phyloP scores from a whole-genome alignment of 1,140 invertebrate genomes.

The Charaxes varanes region DNA sequence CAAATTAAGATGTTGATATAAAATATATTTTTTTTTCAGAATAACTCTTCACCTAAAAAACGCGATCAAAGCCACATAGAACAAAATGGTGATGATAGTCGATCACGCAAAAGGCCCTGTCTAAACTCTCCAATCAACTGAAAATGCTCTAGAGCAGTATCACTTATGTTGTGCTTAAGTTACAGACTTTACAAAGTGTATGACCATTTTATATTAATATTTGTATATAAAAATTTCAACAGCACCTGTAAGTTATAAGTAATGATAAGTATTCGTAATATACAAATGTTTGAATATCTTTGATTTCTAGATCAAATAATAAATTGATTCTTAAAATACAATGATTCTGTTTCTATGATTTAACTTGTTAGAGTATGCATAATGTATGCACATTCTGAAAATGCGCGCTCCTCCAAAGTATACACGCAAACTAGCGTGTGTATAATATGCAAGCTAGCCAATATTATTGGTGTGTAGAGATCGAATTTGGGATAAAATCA shows the following conservation, averaged over 20 bases:
- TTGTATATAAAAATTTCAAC: slow-evolving; percentile 50
- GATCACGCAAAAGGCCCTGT: slow-evolving; percentile 66
- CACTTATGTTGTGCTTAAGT: slow-evolving; percentile 51
- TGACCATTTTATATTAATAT: slow-evolving; percentile 47
- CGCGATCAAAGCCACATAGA: slow-evolving; percentile 67
- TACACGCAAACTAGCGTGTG: too few species aligned
- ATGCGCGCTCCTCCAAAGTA: too few species aligned
- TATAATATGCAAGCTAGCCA: too few species aligned
- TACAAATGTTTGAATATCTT: too few species aligned
- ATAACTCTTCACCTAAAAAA: slow-evolving; percentile 71
- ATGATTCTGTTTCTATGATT: slow-evolving; percentile 37
- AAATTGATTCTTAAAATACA: slow-evolving; percentile 36
- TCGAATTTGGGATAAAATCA: too few species aligned
- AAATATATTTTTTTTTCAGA: slow-evolving; percentile 45
- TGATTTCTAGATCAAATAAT: slow-evolving; percentile 42
- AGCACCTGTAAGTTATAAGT: too few species aligned
- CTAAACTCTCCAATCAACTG: slow-evolving; percentile 61
- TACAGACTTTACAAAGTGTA: slow-evolving; percentile 53
- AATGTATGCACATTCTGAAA: too few species aligned
- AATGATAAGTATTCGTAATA: too few species aligned
- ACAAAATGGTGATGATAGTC: slow-evolving; percentile 61
- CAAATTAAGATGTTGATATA: neutral
- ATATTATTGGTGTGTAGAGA: too few species aligned
- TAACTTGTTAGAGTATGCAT: slow-evolving; percentile 19
- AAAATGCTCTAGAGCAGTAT: slow-evolving; percentile 25